Percentiles rank a stretch among this genome's conserved stretches.
These are phyloP conservation scores for Loriculus beryllinus DNA, from an alignment of 2,797 vertebrate genomes.

Conservation along the genomic window DNA sequence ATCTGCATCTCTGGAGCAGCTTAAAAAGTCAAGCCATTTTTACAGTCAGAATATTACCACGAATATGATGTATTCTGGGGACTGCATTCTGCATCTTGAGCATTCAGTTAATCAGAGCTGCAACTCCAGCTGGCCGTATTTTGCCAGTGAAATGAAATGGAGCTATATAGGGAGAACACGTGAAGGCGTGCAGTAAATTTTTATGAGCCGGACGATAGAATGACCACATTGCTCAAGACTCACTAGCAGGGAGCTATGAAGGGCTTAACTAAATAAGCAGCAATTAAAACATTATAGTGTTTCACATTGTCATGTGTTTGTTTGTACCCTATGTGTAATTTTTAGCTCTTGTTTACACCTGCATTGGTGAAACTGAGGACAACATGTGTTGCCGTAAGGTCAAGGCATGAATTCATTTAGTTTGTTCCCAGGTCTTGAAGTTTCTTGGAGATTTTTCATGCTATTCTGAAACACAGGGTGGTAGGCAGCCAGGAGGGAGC, in stretches of 20 bases:
- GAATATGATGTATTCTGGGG: conserved; percentile 52
- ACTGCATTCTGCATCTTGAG: conserved; percentile 36
- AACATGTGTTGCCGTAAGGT: background rate
- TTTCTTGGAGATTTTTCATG: background rate
- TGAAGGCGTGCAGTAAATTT: conserved; percentile 46
- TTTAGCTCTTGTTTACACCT: conserved; percentile 1
- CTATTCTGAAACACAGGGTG: background rate
- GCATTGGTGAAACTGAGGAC: background rate
- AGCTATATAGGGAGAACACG: conserved; percentile 47
- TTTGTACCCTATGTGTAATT: background rate
- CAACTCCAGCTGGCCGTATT: conserved; percentile 52
- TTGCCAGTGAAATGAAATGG: conserved; percentile 25
- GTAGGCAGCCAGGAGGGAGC: background rate
- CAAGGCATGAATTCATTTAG: background rate
- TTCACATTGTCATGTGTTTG: background rate
- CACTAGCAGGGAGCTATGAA: conserved; percentile 13
- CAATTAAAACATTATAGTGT: conserved; percentile 27
- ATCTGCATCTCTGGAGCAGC: conserved; percentile 56
- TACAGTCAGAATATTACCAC: conserved; percentile 31
- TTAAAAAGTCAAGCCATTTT: conserved; percentile 43
- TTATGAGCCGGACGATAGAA: conserved; percentile 34
- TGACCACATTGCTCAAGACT: conserved; percentile 49
- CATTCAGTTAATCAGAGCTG: conserved; percentile 52
- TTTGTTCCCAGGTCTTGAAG: background rate
- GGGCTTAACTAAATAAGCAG: background rate